phyloP scores from a whole-genome alignment of 2,113 vertebrate species.

The Motacilla tschutschensis region DNA sequence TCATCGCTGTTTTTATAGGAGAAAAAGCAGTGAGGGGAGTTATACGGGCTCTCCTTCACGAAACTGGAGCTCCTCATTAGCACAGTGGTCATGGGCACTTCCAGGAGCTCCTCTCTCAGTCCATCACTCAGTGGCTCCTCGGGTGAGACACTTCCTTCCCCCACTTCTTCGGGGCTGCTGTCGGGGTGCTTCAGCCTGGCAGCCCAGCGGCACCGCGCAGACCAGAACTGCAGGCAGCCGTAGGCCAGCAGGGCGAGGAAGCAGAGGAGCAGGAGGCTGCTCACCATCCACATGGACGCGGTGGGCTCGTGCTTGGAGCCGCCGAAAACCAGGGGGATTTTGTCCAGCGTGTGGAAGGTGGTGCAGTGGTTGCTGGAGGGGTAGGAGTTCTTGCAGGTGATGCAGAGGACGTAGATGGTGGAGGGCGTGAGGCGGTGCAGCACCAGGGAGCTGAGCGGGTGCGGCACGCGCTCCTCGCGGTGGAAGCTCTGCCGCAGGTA shows the following conservation, averaged over 20 bases:
- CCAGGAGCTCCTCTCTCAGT: conserved; percentile 62
- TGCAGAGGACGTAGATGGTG: conserved; percentile 73
- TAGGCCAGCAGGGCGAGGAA: conserved; percentile 66
- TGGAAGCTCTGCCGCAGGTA: conserved; percentile 72
- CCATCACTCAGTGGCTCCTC: not conserved
- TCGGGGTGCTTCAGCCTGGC: conserved; percentile 28
- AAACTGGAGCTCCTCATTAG: conserved; percentile 43
- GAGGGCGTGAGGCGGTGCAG: conserved; percentile 65
- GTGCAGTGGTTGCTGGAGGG: conserved; percentile 73
- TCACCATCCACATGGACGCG: conserved; percentile 71
- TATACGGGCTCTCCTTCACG: not conserved
- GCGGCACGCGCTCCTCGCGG: conserved; percentile 70
- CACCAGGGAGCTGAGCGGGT: conserved; percentile 59
- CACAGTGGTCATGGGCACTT: conserved; percentile 68
- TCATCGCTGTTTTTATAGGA: not conserved
- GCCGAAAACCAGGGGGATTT: conserved; percentile 13
- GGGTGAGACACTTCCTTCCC: conserved; percentile 33
- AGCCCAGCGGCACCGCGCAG: conserved; percentile 43
- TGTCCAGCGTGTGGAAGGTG: conserved; percentile 72
- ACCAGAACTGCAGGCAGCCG: conserved; percentile 73
- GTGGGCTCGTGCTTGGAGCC: conserved; percentile 61
- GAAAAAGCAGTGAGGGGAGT: not conserved
- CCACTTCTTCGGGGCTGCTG: not conserved
- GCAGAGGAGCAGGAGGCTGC: conserved; percentile 71
- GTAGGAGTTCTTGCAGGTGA: conserved; percentile 69